Evolutionary conservation across 2,797 vertebrate genomes (phyloP), one percentile per base, ranked within the genome.

Genomic region (Cebuella pygmaea): DNA sequence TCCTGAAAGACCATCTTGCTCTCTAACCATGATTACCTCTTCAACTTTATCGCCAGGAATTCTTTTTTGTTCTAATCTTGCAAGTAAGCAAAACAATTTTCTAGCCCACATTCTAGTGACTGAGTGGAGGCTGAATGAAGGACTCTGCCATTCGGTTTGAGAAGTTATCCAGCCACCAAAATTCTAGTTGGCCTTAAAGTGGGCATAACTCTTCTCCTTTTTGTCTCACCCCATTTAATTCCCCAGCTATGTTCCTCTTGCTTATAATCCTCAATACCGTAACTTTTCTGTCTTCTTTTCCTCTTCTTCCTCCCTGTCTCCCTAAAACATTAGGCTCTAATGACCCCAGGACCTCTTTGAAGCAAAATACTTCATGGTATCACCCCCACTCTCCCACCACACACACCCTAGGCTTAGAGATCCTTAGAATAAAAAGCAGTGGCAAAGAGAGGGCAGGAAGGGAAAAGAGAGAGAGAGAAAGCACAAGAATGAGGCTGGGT

Each of bases 401-500:
- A 76, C 26, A 76, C 7, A 44, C 4, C n/a, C 10, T 64, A 96
- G 86, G 59, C 64, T 95, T 52, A 59, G 76, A 93, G 57, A 95
- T 61, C n/a, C 41, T 95, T 92, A 39, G 64, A 95, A 90, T 94
- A 87, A 94, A 95, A 90, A 85, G 30, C 27, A 96, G 14, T 96
- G 39, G 67, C 36, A 94, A 93, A 92, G 48, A 15, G 61, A 84
- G 20, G 41, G 41, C 76, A 52, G 20, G 14, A 46, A 39, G 46
- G 44, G n/a, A 67, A 20, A 67, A 76, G 13, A 30, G n/a, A 64
- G 13, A 30, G 22, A 30, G 22, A 41, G 17, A 76, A n/a, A 64
- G n/a, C 14, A 4, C 61, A 67, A 67, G 61, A 67, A 4, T 67
- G 61, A 67, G 61, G 33, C 61, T n/a, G 33, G 33, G 15, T 67